Percentiles rank a stretch among this genome's conserved stretches.
Evolutionary conservation across 2,797 vertebrate genomes (phyloP).

Genomic region (Ctenochaetus hawaiiensis): DNA sequence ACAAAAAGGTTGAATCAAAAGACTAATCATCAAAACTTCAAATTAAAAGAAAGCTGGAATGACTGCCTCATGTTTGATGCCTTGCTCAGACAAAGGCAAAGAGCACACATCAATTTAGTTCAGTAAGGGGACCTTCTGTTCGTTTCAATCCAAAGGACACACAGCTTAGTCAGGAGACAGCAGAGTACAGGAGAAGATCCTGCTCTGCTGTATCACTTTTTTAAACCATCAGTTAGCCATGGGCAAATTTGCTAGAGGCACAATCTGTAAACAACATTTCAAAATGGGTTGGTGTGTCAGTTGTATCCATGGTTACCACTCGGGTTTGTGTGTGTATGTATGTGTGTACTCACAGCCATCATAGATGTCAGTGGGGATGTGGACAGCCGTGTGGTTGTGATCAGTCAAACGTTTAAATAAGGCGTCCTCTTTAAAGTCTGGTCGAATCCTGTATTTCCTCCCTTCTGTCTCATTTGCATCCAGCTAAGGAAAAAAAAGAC

Average conservation of each 20-base stretch:
- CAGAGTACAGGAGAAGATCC: conserved; percentile 7
- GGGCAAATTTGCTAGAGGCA: conserved; percentile 56
- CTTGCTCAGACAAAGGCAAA: conserved; percentile 14
- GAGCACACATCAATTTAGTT: conserved; percentile 8
- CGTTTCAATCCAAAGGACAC: conserved; percentile 46
- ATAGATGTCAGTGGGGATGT: conserved; percentile 99
- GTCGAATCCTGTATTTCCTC: conserved; percentile 91
- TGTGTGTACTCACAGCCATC: conserved; percentile 94
- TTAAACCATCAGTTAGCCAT: conserved; percentile 46
- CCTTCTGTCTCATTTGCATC: conserved; percentile 93
- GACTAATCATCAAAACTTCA: conserved; percentile 16
- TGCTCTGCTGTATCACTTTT: conserved; percentile 34
- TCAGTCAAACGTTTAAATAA: conserved; percentile 92
- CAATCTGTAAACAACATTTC: conserved; percentile 66
- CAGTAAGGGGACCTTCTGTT: conserved; percentile 2
- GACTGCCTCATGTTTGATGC: not conserved
- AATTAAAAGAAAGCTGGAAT: not conserved
- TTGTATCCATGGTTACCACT: conserved; percentile 70
- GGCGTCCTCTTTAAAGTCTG: conserved; percentile 92
- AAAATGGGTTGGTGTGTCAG: conserved; percentile 64
- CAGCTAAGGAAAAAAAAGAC: conserved; percentile 78
- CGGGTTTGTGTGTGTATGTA: conserved; percentile 2
- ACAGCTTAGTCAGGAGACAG: conserved; percentile 3
- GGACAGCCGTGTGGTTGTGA: conserved; percentile 95
- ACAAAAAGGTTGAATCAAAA: not conserved